Evolutionary conservation across 2,113 vertebrate species (phyloP), one percentile per base, ranked within the genome.

Genomic region (Ascaphus truei): DNA sequence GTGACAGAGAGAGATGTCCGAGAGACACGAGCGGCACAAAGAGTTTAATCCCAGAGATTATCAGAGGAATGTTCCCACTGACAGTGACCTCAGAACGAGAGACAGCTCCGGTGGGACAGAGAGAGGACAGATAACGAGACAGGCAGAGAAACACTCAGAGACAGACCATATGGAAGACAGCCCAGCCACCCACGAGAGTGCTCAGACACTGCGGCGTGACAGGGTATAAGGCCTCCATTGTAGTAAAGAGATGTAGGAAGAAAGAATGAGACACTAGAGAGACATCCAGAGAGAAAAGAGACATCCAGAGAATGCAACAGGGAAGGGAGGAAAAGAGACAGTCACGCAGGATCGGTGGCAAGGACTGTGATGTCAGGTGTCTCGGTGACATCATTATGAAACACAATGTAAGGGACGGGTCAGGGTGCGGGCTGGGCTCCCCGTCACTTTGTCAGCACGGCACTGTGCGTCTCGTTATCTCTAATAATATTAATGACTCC

Each of bases 11-110:
- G 3, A n/a, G n/a, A n/a, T n/a, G n/a, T n/a, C n/a, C n/a, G n/a
- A n/a, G n/a, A n/a, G n/a, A n/a, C n/a, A n/a, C n/a, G n/a, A 9
- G 26, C 12, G 22, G 62, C 18, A 65, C 53, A 53, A 65, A 53
- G 15, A 31, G 3, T 31, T 29, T 58, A 48, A 68, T 58, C 41
- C 53, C 33, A 23, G 18, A 47, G 64, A 68, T 68, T 58, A 58
- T 22, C 48, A 12, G 4, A 10, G 39, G 20, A 56, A 34, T 45
- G 50, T 15, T n/a, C n/a, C n/a, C n/a, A n/a, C n/a, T n/a, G n/a
- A n/a, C n/a, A n/a, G n/a, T n/a, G n/a, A n/a, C n/a, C n/a, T n/a
- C n/a, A n/a, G n/a, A n/a, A n/a, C n/a, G n/a, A n/a, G n/a, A n/a
- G n/a, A n/a, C n/a, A n/a, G n/a, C n/a, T n/a, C n/a, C n/a, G n/a